Conservation (phyloP, 2,113 vertebrate genomes). For the Passer domesticus region DNA sequence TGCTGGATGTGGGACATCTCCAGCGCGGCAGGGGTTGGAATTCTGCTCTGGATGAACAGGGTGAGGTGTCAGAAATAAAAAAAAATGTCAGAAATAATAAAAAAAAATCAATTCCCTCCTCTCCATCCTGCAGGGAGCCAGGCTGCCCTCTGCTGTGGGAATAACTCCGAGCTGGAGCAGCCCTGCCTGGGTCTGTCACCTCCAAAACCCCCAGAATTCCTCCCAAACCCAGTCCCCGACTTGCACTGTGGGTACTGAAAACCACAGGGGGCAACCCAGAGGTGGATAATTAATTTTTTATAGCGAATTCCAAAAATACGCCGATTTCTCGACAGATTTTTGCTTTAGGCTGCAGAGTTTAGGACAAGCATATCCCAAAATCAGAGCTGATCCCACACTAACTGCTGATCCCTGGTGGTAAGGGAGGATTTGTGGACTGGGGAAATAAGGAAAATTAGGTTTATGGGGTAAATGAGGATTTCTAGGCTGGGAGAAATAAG, state of each 20-base stretch:
- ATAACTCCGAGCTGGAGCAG: neutral
- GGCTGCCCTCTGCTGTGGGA: neutral
- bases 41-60: neutral
- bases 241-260: accelerated
- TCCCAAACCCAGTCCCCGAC: accelerated
- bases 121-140: neutral
- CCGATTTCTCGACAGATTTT: accelerated
- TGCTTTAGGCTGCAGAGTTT: neutral
- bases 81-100: neutral
- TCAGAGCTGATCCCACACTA: accelerated
- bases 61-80: neutral
- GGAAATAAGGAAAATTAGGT: no score
- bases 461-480: neutral
- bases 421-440: neutral
- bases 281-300: accelerated
- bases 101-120: neutral
- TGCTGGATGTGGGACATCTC: neutral
- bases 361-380: accelerated
- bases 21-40: accelerated
- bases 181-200: accelerated
- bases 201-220: neutral
- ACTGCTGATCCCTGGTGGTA: accelerated
- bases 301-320: accelerated
- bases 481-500: no score
- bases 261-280: neutral